Conservation (phyloP, 2,888 invertebrate species). For the Watsonalla cultraria region DNA sequence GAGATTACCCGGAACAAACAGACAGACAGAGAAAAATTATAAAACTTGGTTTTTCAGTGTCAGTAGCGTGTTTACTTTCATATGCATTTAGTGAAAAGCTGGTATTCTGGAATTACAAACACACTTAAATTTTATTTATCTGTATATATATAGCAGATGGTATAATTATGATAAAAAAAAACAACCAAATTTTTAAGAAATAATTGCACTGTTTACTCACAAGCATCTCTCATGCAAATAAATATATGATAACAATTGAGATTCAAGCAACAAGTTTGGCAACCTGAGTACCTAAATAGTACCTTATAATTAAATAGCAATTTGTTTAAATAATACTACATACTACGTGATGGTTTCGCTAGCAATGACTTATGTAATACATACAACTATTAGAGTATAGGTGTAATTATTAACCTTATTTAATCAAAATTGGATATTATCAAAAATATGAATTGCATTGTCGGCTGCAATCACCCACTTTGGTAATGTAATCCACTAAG, state of each 20-base stretch:
- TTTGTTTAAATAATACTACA: conserved; percentile 16
- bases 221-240: conserved; percentile 73
- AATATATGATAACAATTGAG: conserved; percentile 58
- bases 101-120: no score
- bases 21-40: no score
- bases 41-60: no score
- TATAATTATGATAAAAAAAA: conserved; percentile 18
- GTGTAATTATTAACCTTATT: background rate
- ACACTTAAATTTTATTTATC: no score
- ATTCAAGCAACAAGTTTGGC: conserved; percentile 67
- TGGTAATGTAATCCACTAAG: conserved; percentile 36
- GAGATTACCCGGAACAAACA: no score
- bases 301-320: conserved; percentile 15
- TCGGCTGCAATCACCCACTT: conserved; percentile 14
- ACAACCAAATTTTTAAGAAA: conserved; percentile 39
- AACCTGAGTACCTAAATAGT: conserved; percentile 48
- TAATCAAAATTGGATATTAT: conserved; percentile 19
- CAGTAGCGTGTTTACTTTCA: no score
- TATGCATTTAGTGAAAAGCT: no score
- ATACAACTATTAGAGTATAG: background rate
- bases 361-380: conserved; percentile 1
- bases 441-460: conserved; percentile 36
- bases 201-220: conserved; percentile 69
- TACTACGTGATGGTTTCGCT: background rate
- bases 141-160: background rate